Base-by-base conservation (phyloP, 2,797 vertebrate genomes). In the Bradypus variegatus region DNA sequence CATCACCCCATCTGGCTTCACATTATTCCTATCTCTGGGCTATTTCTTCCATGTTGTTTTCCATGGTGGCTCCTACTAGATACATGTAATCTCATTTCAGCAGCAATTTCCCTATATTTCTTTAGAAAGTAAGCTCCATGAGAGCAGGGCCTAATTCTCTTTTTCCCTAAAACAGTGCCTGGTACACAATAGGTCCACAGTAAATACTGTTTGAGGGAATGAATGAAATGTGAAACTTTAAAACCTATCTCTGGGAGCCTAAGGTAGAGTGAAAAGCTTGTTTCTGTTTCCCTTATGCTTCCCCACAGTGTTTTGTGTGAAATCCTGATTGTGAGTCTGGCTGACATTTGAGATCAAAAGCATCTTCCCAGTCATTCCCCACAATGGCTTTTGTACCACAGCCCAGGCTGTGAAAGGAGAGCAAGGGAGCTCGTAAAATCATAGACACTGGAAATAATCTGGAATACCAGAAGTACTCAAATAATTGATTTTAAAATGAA, bases 271-370 rank as follows among this genome's bases (percentile, higher is more conserved):
- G 53, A 72, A 76, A 73, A 67, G 72, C 38, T 92, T 62, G 25
- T 77, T 89, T 93, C 55, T 62, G 29, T 65, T 70, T 79, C n/a
- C 83, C 60, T 82, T 65, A 83, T 58, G 55, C 86, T 77, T 69
- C 86, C 86, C 76, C 21, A 38, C 9, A 70, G 80, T 84, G n/a
- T 92, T 41, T 60, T 27, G 38, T 45, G 50, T 78, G 23, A 87
- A 87, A 13, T 70, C 36, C 91, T 41, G 15, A 87, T 4, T 80
- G 69, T 41, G 53, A 84, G 45, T 29, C 88, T 86, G 90, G 65
- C 76, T 86, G 90, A 94, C 70, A 88, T 81, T 5, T 88, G 86
- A 79, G 79, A 83, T 73, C 58, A 79, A 41, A 69, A 65, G 33
- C 14, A 10, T 69, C 62, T 53, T 89, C 50, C 31, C 19, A 14